Conservation (phyloP, 2,888 invertebrate species). For the Calephelis perditalis region DNA sequence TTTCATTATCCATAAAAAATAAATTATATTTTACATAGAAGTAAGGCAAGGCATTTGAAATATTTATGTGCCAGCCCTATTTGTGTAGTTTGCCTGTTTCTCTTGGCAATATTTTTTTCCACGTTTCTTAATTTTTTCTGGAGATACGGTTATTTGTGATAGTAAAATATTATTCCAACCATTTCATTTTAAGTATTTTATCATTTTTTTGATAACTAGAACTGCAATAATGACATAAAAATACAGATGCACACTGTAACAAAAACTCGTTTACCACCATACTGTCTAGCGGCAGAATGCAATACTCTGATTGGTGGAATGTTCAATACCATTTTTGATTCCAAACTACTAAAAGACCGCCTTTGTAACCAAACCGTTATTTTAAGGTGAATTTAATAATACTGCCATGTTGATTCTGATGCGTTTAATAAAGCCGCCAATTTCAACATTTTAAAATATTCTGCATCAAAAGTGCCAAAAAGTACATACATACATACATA, state of each 20-base stretch:
- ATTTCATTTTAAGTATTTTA: neutral
- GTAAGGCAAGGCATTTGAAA: too few species aligned
- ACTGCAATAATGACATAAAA: too few species aligned
- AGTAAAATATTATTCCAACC: neutral
- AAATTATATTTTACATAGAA: too few species aligned
- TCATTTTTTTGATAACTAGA: neutral
- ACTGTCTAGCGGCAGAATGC: neutral
- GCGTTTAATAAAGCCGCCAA: neutral
- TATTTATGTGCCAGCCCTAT: neutral
- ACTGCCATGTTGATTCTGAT: neutral
- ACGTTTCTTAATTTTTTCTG: slow-evolving; percentile 3
- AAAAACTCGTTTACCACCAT: neutral
- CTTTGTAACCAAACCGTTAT: neutral
- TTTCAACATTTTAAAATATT: slow-evolving; percentile 6
- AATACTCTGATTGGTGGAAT: neutral
- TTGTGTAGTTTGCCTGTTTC: neutral
- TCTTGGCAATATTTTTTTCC: neutral
- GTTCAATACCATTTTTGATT: slow-evolving; percentile 1
- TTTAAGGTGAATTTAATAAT: neutral
- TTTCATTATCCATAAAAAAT: too few species aligned
- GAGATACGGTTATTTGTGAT: neutral
- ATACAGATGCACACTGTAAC: neutral
- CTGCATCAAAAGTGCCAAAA: slow-evolving; percentile 2
- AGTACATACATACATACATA: too few species aligned
- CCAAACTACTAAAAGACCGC: neutral